Percentiles rank a stretch among this genome's conserved stretches.
These are phyloP conservation scores for Spisula solida DNA, from an alignment of 2,888 invertebrate species.

Conservation along the genomic window DNA sequence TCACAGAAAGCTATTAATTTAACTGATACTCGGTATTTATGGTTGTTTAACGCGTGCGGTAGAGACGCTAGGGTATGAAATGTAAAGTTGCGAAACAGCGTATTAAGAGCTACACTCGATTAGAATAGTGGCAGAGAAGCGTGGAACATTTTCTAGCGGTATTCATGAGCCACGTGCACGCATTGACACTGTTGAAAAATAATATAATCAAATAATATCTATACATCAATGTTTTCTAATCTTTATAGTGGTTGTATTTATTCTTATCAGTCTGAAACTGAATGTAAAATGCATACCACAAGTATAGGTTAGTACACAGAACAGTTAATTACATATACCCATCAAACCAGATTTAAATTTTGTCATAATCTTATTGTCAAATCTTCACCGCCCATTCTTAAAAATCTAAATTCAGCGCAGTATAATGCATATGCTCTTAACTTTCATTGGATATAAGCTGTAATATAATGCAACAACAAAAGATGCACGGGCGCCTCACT, in stretches of 20 bases:
- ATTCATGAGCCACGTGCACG: not conserved
- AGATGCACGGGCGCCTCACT: too few relatives aligned
- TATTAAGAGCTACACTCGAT: slow-evolving; percentile 20
- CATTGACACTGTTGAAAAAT: slow-evolving; percentile 9
- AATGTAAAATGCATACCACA: slow-evolving; percentile 28
- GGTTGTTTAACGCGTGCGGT: slow-evolving; percentile 44
- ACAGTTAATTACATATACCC: slow-evolving; percentile 19
- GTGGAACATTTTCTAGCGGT: not conserved
- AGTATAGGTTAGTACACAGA: not conserved
- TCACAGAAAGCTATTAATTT: slow-evolving; percentile 31
- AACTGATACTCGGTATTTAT: slow-evolving; percentile 32
- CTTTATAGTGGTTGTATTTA: slow-evolving; percentile 20
- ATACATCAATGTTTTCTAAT: slow-evolving; percentile 22
- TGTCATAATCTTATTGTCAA: slow-evolving; percentile 6
- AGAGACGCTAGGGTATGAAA: slow-evolving; percentile 15
- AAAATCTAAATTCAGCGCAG: slow-evolving; percentile 4
- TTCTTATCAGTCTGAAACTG: slow-evolving; percentile 23
- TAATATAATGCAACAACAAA: not conserved
- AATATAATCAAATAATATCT: slow-evolving; percentile 1
- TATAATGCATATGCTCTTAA: slow-evolving; percentile 1
- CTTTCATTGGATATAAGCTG: not conserved
- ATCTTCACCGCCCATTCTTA: slow-evolving; percentile 25
- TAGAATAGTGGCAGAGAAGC: not conserved
- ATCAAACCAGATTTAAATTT: slow-evolving; percentile 17
- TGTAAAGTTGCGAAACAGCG: slow-evolving; percentile 14